Conservation (phyloP, 2,888 invertebrate species). For the Silvanus unidentatus region DNA sequence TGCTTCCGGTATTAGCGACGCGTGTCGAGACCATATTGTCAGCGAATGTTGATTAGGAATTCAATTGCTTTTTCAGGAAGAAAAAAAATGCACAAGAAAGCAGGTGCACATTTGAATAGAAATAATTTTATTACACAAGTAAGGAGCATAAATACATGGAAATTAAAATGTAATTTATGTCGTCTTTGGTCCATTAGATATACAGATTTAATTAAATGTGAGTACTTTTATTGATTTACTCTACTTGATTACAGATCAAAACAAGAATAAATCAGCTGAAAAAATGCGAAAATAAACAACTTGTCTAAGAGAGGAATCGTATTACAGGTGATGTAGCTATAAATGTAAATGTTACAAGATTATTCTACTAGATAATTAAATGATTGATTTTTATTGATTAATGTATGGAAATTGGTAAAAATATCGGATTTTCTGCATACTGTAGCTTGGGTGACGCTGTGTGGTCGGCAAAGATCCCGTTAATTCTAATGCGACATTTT, state of each 20-base stretch:
- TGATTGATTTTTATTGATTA: conserved; percentile 15
- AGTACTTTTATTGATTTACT: conserved; percentile 4
- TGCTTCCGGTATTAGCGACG: conserved; percentile 17
- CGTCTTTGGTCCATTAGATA: no score
- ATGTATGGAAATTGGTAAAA: conserved; percentile 11
- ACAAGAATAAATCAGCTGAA: conserved; percentile 3
- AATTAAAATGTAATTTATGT: no score
- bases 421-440: conserved; percentile 9
- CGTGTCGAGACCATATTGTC: conserved; percentile 18
- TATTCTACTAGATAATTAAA: conserved; percentile 10
- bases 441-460: conserved; percentile 13
- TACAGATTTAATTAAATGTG: no score
- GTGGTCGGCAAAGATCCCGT: conserved; percentile 16
- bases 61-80: background rate
- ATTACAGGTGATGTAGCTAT: conserved; percentile 1
- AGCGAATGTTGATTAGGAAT: conserved; percentile 11
- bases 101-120: conserved; percentile 1
- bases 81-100: background rate
- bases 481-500: conserved; percentile 8
- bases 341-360: background rate
- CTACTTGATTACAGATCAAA: conserved; percentile 12
- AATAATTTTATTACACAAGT: background rate
- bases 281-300: background rate
- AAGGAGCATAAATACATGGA: no score
- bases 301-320: background rate